Evolutionary conservation across 2,113 vertebrate species (phyloP), one percentile per base, ranked within the genome.

Genomic region (Capreolus pygargus): DNA sequence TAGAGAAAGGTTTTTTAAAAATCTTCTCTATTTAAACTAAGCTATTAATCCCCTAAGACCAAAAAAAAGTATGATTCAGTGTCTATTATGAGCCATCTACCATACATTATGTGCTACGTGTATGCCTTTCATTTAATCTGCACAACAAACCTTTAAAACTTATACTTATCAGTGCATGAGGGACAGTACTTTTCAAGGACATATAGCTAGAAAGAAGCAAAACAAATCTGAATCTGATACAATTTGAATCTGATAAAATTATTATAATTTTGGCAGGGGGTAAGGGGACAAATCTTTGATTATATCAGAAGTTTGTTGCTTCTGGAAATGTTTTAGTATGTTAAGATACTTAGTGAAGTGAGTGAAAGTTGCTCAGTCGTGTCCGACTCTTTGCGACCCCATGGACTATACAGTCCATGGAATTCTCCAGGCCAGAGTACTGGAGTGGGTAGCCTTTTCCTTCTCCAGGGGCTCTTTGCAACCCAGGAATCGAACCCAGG

Each of bases 181-280:
- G 5, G 0, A 45, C 70, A 23, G 15, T 9, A 25, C 50, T 21
- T 89, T 92, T 47, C 79, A 94, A 89, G 12, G 39, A 57, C 28
- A 67, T 9, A 86, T 2, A 86, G 25, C 57, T 85, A 76, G 60
- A 93, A 92, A 86, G n/a, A 85, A 74, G 27, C 6, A 93, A 92
- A 81, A 78, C 43, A 28, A 61, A 87, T 58, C 25, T 81, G 45
- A 88, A 52, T 92, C 33, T 39, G 39, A 70, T 39, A 78, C 10
- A 74, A n/a, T 27, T 92, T 84, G 89, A 84, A 81, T 94, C 36
- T 95, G n/a, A 70, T 23, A 39, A 27, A 76, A 76, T 43, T 23
- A 82, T 64, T 86, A 30, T 4, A 11, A 70, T 33, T 90, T 91
- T 83, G 55, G 16, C 78, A 33, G 45, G 78, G 16, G 16, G 16